phyloP scores from a whole-genome alignment of 1,140 invertebrate genomes.

The Geopemphigus sp. region DNA sequence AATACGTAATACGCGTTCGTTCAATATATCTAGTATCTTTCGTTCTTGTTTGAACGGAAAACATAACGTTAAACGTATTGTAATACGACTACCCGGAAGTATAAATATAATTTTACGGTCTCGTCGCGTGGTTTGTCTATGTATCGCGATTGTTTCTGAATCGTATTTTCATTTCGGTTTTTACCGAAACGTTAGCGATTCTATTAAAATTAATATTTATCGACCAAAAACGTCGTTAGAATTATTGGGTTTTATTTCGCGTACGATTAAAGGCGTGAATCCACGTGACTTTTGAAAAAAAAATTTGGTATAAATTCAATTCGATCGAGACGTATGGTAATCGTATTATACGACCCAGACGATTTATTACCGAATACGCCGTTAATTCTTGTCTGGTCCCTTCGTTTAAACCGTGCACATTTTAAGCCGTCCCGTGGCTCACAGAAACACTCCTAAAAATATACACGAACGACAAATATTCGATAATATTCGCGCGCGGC shows the following conservation, averaged over 20 bases:
- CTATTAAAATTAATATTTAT: no score
- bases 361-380: constrained; percentile 20
- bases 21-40: neutral
- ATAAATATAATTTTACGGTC: no score
- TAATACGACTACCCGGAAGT: neutral
- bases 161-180: no score
- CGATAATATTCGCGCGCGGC: no score
- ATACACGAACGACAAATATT: neutral
- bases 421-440: neutral
- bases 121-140: no score
- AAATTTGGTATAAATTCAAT: neutral
- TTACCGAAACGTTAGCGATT: no score
- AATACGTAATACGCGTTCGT: neutral
- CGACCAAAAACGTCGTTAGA: no score
- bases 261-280: no score
- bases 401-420: constrained; percentile 16
- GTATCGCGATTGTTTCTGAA: no score
- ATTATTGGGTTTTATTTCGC: no score
- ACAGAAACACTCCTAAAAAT: neutral
- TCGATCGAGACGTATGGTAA: neutral
- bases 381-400: constrained; percentile 8
- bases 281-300: neutral
- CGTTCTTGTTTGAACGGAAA: neutral
- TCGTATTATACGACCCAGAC: neutral
- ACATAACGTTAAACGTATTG: neutral